Conservation (phyloP, 2,888 invertebrate genomes). For the Drosophila formosana region DNA sequence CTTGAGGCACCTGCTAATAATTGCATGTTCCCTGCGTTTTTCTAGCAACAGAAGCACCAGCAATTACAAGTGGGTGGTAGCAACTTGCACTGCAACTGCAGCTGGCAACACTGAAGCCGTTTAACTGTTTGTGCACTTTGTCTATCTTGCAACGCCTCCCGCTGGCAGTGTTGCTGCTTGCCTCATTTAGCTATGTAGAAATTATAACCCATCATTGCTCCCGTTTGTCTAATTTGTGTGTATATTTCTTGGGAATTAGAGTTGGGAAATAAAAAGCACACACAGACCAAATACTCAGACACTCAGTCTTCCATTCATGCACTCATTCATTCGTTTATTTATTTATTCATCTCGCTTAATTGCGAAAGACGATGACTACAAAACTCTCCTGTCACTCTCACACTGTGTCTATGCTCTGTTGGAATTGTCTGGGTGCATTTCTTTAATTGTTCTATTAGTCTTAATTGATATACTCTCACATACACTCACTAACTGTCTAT, state of each 20-base stretch:
- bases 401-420: slow-evolving; percentile 42
- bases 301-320: slow-evolving; percentile 22
- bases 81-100: slow-evolving; percentile 33
- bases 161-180: slow-evolving; percentile 29
- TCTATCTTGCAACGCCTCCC: slow-evolving; percentile 41
- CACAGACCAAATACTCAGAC: slow-evolving; percentile 37
- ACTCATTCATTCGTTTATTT: slow-evolving; percentile 39
- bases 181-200: slow-evolving; percentile 45
- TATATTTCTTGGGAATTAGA: slow-evolving; percentile 72
- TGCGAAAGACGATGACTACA: slow-evolving; percentile 67
- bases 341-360: slow-evolving; percentile 72
- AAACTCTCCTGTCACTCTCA: slow-evolving; percentile 64
- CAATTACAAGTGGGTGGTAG: slow-evolving; percentile 55
- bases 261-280: slow-evolving; percentile 68
- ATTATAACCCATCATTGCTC: slow-evolving; percentile 56
- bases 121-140: slow-evolving; percentile 58
- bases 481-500: slow-evolving; percentile 19
- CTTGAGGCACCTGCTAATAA: slow-evolving; percentile 51
- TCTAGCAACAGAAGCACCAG: slow-evolving; percentile 15
- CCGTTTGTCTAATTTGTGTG: slow-evolving; percentile 73
- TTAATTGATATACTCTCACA: slow-evolving; percentile 69
- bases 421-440: slow-evolving; percentile 60
- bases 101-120: slow-evolving; percentile 43
- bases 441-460: slow-evolving; percentile 78
- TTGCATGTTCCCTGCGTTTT: slow-evolving; percentile 61